A percentile compares a stretch with the other conserved stretches of the same genome.
Evolutionary conservation across 2,113 vertebrate species (phyloP).

Genomic region (Sylvia atricapilla): DNA sequence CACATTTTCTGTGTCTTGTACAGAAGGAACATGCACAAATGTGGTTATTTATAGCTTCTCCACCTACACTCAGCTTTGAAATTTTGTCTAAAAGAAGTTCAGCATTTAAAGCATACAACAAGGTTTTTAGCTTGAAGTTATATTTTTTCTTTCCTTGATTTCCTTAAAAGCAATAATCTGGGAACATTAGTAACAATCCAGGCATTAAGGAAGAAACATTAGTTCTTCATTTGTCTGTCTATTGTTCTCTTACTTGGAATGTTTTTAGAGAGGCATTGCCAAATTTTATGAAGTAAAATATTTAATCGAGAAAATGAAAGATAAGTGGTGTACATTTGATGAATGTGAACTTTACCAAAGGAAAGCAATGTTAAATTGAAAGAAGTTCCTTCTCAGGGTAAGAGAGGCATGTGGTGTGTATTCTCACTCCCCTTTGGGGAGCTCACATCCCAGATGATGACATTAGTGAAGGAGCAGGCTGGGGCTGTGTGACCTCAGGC

Average conservation of each 20-base stretch:
- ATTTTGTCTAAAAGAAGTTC: conserved; percentile 14
- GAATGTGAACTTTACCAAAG: conserved; percentile 31
- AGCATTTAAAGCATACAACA: neutral
- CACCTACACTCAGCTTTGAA: conserved; percentile 33
- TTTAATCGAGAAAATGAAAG: conserved; percentile 40
- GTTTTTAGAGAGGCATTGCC: conserved; percentile 43
- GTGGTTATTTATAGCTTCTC: conserved; percentile 55
- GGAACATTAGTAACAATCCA: conserved; percentile 14
- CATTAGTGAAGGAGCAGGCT: neutral
- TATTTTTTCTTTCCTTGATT: neutral
- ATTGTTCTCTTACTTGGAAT: conserved; percentile 54
- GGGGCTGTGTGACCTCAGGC: neutral
- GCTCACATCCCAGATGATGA: neutral
- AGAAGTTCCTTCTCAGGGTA: neutral
- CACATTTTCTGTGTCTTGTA: conserved; percentile 30
- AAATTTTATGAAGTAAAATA: conserved; percentile 43
- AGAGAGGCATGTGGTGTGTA: neutral
- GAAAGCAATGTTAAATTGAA: neutral
- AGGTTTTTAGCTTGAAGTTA: neutral
- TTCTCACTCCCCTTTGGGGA: neutral
- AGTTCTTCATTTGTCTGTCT: conserved; percentile 40
- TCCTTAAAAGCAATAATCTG: conserved; percentile 30
- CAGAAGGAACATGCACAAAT: conserved; percentile 36
- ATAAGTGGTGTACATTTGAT: conserved; percentile 16
- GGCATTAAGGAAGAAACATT: conserved; percentile 38